These are phyloP conservation scores for Teleogryllus occipitalis DNA, from an alignment of 1,140 invertebrate species.

Conservation along the genomic window DNA sequence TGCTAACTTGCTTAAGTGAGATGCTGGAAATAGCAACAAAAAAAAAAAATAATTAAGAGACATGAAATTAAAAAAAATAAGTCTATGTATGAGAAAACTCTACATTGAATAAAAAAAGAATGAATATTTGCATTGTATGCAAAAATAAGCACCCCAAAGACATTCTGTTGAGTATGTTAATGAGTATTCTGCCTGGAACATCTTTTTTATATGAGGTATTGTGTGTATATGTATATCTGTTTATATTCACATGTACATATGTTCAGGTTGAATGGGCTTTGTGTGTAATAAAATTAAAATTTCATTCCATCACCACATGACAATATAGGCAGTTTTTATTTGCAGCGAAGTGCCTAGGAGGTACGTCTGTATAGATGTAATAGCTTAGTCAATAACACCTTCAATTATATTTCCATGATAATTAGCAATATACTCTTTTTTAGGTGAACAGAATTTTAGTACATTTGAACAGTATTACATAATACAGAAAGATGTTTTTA, in stretches of 20 bases:
- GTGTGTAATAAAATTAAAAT: neutral
- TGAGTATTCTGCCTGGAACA: neutral
- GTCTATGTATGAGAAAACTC: too few species aligned
- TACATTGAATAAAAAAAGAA: too few species aligned
- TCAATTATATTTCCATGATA: neutral
- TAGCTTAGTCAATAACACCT: neutral
- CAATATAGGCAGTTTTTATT: neutral
- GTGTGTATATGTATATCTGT: neutral
- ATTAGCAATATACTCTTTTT: neutral
- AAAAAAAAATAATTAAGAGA: too few species aligned
- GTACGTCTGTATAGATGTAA: neutral
- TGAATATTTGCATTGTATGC: too few species aligned
- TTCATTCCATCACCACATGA: neutral
- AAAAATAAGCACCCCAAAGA: too few species aligned
- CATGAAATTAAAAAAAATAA: too few species aligned
- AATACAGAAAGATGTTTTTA: neutral
- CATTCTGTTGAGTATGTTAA: too few species aligned
- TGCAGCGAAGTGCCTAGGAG: neutral
- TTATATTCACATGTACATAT: neutral
- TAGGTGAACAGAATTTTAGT: neutral
- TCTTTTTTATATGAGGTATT: neutral
- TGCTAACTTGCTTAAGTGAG: too few species aligned
- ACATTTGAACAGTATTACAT: neutral
- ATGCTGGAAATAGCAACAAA: too few species aligned
- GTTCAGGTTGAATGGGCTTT: neutral